Base-by-base conservation (phyloP, 2,888 invertebrate species). In the Apodemia mormo region DNA sequence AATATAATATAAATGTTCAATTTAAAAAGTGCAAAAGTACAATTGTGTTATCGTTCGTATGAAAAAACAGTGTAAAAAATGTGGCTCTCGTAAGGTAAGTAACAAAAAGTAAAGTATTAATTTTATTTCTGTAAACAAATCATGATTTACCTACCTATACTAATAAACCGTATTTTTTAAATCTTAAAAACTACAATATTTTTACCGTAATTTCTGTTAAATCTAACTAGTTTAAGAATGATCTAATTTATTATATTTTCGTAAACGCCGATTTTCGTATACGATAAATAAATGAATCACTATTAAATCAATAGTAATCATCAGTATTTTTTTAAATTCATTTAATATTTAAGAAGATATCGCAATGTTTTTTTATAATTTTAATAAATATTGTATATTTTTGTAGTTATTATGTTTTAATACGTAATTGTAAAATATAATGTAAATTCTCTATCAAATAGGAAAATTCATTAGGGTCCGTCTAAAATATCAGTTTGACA, bases 21-120 rank as follows among this genome's bases (percentile, higher is more conserved):
- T 10, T 66, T 73, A 58, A 69, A 58, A 56, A 56, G 12, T 68
- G 54, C 67, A 70, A 75, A 72, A 65, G 66, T 72, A 70, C 69
- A 66, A 61, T 67, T 66, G 9, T 37, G 37, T 43, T 69, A 29
- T 61, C 40, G 43, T 40, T 61, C 45, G 68, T 68, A 33, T 58
- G 68, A 61, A 72, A 69, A 70, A 37, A 64, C 49, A 58, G 58
- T 58, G 58, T 58, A 45, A 12, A 30, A 29, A 58, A 58, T 58
- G 58, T 5, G 29, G 30, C 12, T 30, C 2, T 5, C 30, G 1
- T 12, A 58, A 58, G 58, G 58, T 58, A 58, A 30, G 58, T 12
- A 45, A 45, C 3, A 45, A 3, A 4, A 14, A 45, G 4, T 58
- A 29, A 58, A 30, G 22, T 58, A 10, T 30, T 56, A 8, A 29